Conservation (phyloP, 2,113 vertebrate genomes). For the Centrocercus urophasianus region DNA sequence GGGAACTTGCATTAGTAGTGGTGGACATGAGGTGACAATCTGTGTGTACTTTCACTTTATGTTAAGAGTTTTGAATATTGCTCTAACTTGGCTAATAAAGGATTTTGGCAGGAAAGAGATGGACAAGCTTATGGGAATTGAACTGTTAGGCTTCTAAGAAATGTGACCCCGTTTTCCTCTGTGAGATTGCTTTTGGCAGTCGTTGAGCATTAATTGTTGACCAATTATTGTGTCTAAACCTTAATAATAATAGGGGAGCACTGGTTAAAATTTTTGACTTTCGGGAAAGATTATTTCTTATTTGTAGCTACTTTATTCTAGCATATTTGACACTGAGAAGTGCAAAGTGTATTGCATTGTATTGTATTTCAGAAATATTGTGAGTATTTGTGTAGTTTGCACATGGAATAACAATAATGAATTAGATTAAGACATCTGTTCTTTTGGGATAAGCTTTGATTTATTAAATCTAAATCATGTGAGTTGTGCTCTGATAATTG, state of each 20-base stretch:
- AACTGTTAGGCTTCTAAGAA: background rate
- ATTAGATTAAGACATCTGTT: background rate
- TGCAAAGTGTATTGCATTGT: background rate
- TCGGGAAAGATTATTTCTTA: background rate
- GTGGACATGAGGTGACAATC: background rate
- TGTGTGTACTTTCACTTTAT: background rate
- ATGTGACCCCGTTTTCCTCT: background rate
- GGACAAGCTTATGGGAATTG: background rate
- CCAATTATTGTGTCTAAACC: background rate
- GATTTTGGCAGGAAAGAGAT: background rate
- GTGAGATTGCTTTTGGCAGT: background rate
- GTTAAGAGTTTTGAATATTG: background rate
- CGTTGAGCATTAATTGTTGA: background rate
- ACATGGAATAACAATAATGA: background rate
- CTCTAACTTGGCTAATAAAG: background rate
- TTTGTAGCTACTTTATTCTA: background rate
- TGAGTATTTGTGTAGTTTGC: background rate
- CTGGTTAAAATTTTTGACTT: background rate
- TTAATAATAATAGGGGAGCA: background rate
- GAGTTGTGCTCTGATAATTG: background rate
- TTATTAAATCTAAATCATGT: background rate
- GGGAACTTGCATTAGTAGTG: background rate
- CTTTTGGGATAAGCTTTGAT: background rate
- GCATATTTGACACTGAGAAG: background rate
- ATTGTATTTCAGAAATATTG: background rate